Evolutionary conservation across 37 sponge, comb jelly and placozoan species (phyloP).

Genomic region (Oscarella lobularis): DNA sequence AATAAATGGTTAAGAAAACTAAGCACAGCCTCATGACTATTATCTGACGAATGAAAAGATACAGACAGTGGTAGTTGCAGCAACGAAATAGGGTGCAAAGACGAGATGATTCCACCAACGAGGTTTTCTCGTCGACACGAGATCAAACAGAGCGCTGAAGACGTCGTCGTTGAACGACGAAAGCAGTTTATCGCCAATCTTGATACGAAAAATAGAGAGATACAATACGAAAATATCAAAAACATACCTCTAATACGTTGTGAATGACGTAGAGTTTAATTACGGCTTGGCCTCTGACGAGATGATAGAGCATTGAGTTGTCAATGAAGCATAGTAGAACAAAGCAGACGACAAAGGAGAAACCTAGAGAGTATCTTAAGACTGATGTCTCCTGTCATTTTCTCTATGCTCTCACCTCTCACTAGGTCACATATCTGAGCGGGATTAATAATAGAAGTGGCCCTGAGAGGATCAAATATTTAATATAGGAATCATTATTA

Average conservation of each 20-base stretch:
- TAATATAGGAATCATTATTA: not conserved
- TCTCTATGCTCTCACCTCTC: not conserved
- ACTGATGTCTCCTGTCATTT: not conserved
- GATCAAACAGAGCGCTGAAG: conserved; percentile 50
- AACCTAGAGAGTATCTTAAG: not conserved
- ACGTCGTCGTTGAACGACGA: conserved; percentile 73
- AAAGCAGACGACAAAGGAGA: not conserved
- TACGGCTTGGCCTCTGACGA: conserved; percentile 80
- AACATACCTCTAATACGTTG: conserved; percentile 84
- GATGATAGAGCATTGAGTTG: conserved; percentile 81
- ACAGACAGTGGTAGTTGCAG: not conserved
- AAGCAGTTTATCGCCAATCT: conserved; percentile 66
- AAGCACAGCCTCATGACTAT: no score
- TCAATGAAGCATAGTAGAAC: conserved; percentile 28
- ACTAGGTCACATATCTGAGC: not conserved
- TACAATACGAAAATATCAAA: not conserved
- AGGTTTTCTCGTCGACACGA: not conserved
- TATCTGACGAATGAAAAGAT: no score
- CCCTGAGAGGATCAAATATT: no score
- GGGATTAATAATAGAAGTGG: not conserved
- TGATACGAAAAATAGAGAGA: not conserved
- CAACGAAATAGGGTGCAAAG: not conserved
- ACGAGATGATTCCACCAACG: not conserved
- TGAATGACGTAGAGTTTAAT: conserved; percentile 95
- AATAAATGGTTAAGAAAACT: not conserved